Evolutionary conservation across 2,888 invertebrate genomes (phyloP).

Genomic region (Desoria tigrina): DNA sequence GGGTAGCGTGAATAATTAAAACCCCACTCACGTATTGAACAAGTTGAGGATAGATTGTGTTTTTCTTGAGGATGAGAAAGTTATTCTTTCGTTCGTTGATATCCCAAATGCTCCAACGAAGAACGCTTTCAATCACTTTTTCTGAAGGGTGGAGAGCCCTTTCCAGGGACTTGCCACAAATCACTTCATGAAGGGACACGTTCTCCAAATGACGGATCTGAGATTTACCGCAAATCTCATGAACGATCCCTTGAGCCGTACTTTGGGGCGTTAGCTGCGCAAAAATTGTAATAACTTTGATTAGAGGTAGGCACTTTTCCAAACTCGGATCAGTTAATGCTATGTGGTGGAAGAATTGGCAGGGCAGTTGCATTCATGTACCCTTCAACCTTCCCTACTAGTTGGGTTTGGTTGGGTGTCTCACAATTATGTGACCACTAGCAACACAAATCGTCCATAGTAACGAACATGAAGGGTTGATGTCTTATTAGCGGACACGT

Average conservation of each 20-base stretch:
- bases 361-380: no score
- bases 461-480: no score
- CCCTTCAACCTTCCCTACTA: no score
- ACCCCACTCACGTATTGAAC: conserved; percentile 56
- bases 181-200: conserved; percentile 76
- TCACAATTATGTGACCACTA: no score
- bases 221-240: conserved; percentile 37
- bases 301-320: no score
- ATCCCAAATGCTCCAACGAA: conserved; percentile 87
- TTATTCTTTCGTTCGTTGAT: conserved; percentile 81
- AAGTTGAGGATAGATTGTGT: conserved; percentile 55
- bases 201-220: conserved; percentile 58
- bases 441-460: no score
- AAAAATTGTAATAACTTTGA: no score
- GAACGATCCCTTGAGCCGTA: conserved; percentile 47
- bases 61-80: conserved; percentile 66
- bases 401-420: no score
- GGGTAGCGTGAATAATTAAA: no score
- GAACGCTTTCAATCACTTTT: conserved; percentile 63
- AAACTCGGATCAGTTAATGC: no score
- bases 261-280: conserved; percentile 45
- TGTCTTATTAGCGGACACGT: no score
- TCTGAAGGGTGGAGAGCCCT: conserved; percentile 78
- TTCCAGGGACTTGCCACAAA: conserved; percentile 71
- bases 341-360: no score